Base-by-base conservation (phyloP, 2,113 vertebrate genomes). In the Isichthys henryi region DNA sequence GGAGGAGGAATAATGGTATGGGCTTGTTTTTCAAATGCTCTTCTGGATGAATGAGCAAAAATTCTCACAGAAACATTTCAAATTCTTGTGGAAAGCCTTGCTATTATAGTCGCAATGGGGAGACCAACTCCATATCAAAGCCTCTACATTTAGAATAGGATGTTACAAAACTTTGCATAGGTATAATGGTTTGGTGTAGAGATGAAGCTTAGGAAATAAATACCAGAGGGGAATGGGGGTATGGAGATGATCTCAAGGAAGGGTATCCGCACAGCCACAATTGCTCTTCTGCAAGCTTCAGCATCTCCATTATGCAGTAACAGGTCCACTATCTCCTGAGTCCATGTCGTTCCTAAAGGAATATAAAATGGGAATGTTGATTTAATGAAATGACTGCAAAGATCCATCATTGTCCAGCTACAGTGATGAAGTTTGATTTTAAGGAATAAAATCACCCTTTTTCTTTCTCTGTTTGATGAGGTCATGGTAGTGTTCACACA, bases 271-370 rank as follows among this genome's bases (percentile, higher is more conserved):
- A 92, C 13, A 0, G 89, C 53, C 21, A 91, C 96, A 8, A 95
- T 95, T 2, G 95, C 96, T 92, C 95, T 92, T 90, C 91, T 94
- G 88, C 95, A 96, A 27, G 90, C 77, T 58, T 95, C 94, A 0
- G 93, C 92, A 88, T 96, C 95, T 82, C 95, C 96, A 1, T 95
- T 92, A 77, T 95, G 92, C 53, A 92, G 87, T 80, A 97, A 94
- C 90, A 96, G 93, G 89, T 97, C 96, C 3, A 97, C 91, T 74
- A 97, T 96, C 91, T 97, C 96, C 91, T 97, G 97, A 1, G 94
- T 95, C 96, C 97, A 97, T 0, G 96, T 97, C 46, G 96, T 97
- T n/a, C 97, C 96, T 97, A 56, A 43, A 23, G 23, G 62, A 35
- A 48, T 43, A 84, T 45, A 23, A 46, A 84, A 45, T 1, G 0